These are phyloP conservation scores for Caranx melampygus DNA, from an alignment of 2,113 vertebrate species.

Conservation along the genomic window DNA sequence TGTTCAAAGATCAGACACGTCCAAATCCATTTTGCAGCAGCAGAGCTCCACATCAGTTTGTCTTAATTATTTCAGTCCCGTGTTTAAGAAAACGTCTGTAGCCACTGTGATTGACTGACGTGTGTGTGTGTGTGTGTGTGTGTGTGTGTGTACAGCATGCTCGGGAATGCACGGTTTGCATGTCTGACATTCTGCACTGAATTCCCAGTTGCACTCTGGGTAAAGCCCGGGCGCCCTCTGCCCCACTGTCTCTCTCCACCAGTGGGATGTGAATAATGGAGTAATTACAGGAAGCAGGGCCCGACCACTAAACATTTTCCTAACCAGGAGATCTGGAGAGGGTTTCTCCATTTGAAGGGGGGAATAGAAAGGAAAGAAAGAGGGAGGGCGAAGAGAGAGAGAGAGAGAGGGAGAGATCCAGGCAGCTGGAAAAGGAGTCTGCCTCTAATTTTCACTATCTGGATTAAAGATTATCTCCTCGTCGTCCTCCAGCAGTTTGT, in stretches of 20 bases:
- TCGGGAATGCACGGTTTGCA: constrained; percentile 33
- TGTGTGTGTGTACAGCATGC: not conserved
- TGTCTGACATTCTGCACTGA: constrained; percentile 52
- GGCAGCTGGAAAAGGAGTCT: constrained; percentile 51
- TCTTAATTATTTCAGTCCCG: constrained; percentile 10
- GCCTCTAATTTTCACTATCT: constrained; percentile 74
- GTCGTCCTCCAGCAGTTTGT: constrained; percentile 23
- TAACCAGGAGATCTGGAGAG: constrained; percentile 68
- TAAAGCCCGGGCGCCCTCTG: constrained; percentile 49
- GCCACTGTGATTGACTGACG: constrained; percentile 20
- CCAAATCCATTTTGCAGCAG: constrained; percentile 49
- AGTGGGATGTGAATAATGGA: constrained; percentile 73
- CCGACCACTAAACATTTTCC: constrained; percentile 74
- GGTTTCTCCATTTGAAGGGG: constrained; percentile 53
- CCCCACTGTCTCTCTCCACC: constrained; percentile 58
- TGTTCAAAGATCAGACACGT: constrained; percentile 34
- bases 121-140: not conserved
- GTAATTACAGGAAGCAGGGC: constrained; percentile 80
- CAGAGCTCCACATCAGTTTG: constrained; percentile 34
- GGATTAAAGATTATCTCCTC: constrained; percentile 69
- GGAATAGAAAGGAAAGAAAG: constrained; percentile 22
- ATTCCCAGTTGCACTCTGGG: constrained; percentile 30
- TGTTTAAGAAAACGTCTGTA: constrained; percentile 32
- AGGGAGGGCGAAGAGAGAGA: not conserved
- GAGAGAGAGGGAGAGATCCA: constrained; percentile 25